phyloP scores from a whole-genome alignment of 2,888 invertebrate genomes.

The Acanthosepion esculentum region DNA sequence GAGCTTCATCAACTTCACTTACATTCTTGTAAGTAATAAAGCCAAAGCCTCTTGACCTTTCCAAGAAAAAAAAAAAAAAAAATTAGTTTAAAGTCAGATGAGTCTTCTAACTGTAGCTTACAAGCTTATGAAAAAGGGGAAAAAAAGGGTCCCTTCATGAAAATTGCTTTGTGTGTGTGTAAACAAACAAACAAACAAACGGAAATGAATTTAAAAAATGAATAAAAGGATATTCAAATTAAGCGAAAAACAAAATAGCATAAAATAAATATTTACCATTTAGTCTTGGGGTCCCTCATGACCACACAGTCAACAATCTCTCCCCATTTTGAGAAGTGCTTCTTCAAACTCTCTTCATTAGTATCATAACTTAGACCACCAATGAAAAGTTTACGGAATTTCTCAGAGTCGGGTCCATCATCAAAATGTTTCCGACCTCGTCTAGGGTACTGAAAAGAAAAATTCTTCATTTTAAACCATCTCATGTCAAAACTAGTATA shows the following conservation, averaged over 20 bases:
- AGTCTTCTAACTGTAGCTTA: too few species aligned
- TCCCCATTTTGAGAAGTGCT: constrained; percentile 97
- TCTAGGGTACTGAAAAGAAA: background rate
- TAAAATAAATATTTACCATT: constrained; percentile 37
- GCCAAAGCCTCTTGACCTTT: constrained; percentile 93
- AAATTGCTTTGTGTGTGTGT: too few species aligned
- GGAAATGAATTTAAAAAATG: too few species aligned
- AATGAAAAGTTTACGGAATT: constrained; percentile 92
- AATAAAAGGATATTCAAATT: too few species aligned
- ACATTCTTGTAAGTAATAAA: constrained; percentile 95
- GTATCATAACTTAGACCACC: constrained; percentile 97
- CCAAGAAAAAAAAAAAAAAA: constrained; percentile 40
- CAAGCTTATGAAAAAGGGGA: too few species aligned
- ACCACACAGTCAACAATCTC: constrained; percentile 79
- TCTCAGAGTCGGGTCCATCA: constrained; percentile 65
- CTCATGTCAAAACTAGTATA: background rate
- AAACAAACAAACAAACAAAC: too few species aligned
- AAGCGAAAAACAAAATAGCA: too few species aligned
- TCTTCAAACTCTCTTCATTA: constrained; percentile 90
- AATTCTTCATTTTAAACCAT: background rate
- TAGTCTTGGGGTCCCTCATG: constrained; percentile 66
- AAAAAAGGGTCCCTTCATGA: too few species aligned
- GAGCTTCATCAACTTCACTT: constrained; percentile 97
- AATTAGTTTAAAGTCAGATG: background rate
- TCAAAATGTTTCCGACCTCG: constrained; percentile 47